Conservation (phyloP, 1,140 invertebrate genomes). For the Atta texana region DNA sequence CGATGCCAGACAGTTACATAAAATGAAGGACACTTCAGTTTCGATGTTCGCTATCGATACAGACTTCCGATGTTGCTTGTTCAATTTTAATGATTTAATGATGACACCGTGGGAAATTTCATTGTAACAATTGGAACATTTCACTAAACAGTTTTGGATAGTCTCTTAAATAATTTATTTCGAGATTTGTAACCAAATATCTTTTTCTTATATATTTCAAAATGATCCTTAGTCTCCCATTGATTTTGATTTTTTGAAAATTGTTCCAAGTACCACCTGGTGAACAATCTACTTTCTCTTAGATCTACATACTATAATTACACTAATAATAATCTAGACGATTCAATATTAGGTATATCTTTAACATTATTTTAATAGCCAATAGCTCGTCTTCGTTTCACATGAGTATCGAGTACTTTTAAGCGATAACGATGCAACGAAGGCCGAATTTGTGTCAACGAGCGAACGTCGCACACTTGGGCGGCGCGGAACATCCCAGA, state of each 20-base stretch:
- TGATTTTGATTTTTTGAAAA: neutral
- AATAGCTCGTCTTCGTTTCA: neutral
- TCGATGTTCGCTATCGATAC: slow-evolving; percentile 54
- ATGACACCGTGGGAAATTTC: slow-evolving; percentile 7
- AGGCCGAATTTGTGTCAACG: slow-evolving; percentile 54
- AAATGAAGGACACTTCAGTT: slow-evolving; percentile 48
- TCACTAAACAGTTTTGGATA: neutral
- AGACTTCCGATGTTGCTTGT: slow-evolving; percentile 30
- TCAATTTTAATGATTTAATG: slow-evolving; percentile 20
- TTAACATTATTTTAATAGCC: neutral
- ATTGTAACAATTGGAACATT: neutral
- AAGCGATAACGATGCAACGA: slow-evolving; percentile 22
- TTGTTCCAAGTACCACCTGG: no score
- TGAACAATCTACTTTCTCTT: neutral
- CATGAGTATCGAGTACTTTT: neutral
- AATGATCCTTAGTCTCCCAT: neutral
- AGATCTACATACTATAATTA: neutral
- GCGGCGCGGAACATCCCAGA: slow-evolving; percentile 21
- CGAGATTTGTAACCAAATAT: neutral
- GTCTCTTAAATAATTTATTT: neutral
- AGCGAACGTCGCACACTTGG: slow-evolving; percentile 21
- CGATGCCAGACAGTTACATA: slow-evolving; percentile 58
- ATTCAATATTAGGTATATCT: neutral
- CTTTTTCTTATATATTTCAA: neutral
- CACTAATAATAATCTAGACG: neutral